Conservation (phyloP, 1,140 invertebrate genomes). For the Holotrichia oblita region DNA sequence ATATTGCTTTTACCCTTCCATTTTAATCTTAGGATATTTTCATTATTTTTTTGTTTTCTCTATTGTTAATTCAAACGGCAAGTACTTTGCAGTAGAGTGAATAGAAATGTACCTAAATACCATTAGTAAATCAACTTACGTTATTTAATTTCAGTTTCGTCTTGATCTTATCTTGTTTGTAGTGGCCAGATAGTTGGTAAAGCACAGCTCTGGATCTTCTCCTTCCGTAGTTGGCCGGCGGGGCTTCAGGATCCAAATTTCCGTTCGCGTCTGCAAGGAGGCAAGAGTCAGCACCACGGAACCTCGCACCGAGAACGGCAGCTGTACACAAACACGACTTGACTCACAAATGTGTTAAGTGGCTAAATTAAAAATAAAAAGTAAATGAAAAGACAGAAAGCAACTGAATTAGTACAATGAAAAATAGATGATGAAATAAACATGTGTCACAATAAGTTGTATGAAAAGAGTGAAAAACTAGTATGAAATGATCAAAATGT, state of each 20-base stretch:
- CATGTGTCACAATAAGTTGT: neutral
- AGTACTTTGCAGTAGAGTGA: no score
- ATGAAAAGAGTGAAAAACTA: neutral
- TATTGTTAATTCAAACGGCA: no score
- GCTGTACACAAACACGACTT: constrained; percentile 64
- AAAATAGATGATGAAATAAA: neutral
- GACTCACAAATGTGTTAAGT: constrained; percentile 38
- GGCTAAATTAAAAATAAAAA: constrained; percentile 18
- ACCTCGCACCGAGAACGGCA: constrained; percentile 74
- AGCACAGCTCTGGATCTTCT: constrained; percentile 92
- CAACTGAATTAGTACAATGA: neutral
- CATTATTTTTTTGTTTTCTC: no score
- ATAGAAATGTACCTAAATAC: no score
- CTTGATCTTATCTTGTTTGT: constrained; percentile 92
- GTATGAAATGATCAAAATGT: neutral
- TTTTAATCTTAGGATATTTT: no score
- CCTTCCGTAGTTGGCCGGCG: constrained; percentile 87
- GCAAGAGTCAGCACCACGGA: constrained; percentile 73
- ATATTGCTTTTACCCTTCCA: no score
- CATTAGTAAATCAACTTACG: constrained; percentile 70
- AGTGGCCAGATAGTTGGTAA: constrained; percentile 95
- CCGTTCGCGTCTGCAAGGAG: constrained; percentile 82
- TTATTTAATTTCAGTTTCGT: constrained; percentile 94
- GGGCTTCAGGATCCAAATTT: constrained; percentile 83
- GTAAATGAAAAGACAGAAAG: neutral